Base-by-base conservation (phyloP, 2,888 invertebrate genomes). In the Temnothorax unifasciatus region DNA sequence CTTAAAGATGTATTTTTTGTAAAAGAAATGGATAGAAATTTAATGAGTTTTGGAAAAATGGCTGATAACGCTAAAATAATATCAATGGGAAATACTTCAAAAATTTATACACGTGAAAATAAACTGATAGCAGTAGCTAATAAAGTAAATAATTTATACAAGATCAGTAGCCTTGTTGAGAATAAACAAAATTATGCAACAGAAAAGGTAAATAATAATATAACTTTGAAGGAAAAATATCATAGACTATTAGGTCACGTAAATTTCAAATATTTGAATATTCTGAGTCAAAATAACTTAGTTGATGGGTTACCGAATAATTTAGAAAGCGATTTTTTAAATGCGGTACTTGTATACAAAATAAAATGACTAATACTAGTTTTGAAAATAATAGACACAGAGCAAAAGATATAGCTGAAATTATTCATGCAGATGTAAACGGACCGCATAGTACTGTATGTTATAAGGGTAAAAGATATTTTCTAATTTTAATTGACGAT, bases 391-490 rank as follows among this genome's bases (percentile, higher is more conserved):
- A 57, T 21, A 57, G 77, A 73, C n/a, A 34, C 50, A 82, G 76
- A 68, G 83, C 82, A 15, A 82, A 41, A 2, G 71, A 71, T 21
- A 34, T 79, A 47, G 34, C 63, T 29, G 85, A 87, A 66, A 82
- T 61, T 47, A 69, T 88, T 1, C 83, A 87, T 34, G 74, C 82
- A 11, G 84, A 87, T 69, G 25, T 86, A 29, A 84, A 84, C 73
- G 52, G 52, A 21, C 66, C 66, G 47, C 76, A 84, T 9, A 5
- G n/a, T n/a, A 84, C 47, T 3, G 6, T 52, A 57, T 64, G 84
- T 5, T 66, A 47, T 57, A 54, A 4, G 18, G 84, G 71, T 0
- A 57, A 54, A 38, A 66, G 64, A 57, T 84, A 84, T 44, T 83
- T 83, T 8, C 29, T 83, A 47, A n/a, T 44, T 13, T 52, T 83